Evolutionary conservation across 2,888 invertebrate genomes (phyloP).

Genomic region (Macrosoma leucophasiata): DNA sequence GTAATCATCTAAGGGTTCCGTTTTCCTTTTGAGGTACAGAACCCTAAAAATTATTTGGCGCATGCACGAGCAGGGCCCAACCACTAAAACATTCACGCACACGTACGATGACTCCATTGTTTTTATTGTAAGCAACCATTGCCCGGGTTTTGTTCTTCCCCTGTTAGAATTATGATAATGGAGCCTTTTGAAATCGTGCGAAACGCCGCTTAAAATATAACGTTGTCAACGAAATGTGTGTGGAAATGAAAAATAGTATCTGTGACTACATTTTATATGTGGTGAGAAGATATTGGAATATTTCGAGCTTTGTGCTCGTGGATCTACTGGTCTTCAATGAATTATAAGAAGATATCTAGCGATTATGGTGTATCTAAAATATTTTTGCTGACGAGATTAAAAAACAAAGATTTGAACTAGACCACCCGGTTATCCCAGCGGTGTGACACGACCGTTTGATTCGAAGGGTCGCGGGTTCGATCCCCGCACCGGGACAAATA

Average conservation of each 20-base stretch:
- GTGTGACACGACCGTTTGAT: no score
- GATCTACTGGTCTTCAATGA: no score
- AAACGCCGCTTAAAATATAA: slow-evolving; percentile 33
- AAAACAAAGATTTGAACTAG: no score
- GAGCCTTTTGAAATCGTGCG: slow-evolving; percentile 40
- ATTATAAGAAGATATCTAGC: no score
- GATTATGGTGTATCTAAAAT: no score
- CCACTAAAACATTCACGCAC: slow-evolving; percentile 56
- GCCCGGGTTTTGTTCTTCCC: slow-evolving; percentile 46
- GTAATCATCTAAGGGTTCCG: neutral
- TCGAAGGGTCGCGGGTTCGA: no score
- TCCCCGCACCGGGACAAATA: no score
- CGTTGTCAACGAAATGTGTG: slow-evolving; percentile 20
- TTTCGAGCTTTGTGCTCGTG: no score
- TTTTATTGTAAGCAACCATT: slow-evolving; percentile 57
- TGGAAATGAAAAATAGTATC: slow-evolving; percentile 16
- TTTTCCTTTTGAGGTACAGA: slow-evolving; percentile 13
- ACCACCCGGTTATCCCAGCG: no score
- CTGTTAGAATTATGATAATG: slow-evolving; percentile 54
- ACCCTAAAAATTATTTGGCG: slow-evolving; percentile 37
- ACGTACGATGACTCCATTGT: slow-evolving; percentile 47
- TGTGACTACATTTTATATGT: no score
- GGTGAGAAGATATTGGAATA: no score
- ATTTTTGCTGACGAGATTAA: no score
- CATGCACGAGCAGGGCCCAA: slow-evolving; percentile 35